Evolutionary conservation across 2,888 invertebrate genomes (phyloP).

Genomic region (Piscicola geometra): DNA sequence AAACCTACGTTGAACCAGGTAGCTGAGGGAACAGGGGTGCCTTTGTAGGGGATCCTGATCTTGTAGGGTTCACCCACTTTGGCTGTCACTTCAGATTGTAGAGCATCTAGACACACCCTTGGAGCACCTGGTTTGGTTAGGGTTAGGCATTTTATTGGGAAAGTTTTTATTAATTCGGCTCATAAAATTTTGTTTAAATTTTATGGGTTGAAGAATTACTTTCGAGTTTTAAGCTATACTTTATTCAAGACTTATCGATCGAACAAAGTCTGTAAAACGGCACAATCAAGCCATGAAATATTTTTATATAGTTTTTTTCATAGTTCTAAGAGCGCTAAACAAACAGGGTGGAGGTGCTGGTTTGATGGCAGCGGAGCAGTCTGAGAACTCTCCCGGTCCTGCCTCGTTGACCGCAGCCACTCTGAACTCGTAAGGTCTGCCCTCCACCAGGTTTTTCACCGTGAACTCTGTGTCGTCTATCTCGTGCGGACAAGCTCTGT

Average conservation of each 20-base stretch:
- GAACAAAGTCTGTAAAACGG: no score
- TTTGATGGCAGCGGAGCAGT: constrained; percentile 82
- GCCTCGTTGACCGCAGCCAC: constrained; percentile 93
- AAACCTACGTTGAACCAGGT: constrained; percentile 71
- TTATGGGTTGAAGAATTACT: no score
- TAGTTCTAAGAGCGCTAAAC: background rate
- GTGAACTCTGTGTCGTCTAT: constrained; percentile 80
- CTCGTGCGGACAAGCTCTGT: constrained; percentile 43
- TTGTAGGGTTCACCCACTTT: constrained; percentile 92
- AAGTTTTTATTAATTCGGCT: no score
- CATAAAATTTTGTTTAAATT: no score
- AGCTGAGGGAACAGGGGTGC: constrained; percentile 69
- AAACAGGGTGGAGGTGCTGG: constrained; percentile 78
- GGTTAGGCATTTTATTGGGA: no score
- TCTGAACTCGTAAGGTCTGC: constrained; percentile 95
- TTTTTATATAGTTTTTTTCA: no score
- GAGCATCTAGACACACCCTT: constrained; percentile 79
- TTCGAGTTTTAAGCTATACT: no score
- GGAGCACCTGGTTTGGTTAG: constrained; percentile 65
- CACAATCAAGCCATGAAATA: no score
- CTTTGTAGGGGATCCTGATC: constrained; percentile 89
- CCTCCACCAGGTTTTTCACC: constrained; percentile 74
- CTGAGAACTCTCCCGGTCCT: constrained; percentile 88
- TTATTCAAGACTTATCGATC: no score
- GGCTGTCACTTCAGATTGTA: constrained; percentile 75